Conservation (phyloP, 2,113 vertebrate genomes). For the Alosa alosa region DNA sequence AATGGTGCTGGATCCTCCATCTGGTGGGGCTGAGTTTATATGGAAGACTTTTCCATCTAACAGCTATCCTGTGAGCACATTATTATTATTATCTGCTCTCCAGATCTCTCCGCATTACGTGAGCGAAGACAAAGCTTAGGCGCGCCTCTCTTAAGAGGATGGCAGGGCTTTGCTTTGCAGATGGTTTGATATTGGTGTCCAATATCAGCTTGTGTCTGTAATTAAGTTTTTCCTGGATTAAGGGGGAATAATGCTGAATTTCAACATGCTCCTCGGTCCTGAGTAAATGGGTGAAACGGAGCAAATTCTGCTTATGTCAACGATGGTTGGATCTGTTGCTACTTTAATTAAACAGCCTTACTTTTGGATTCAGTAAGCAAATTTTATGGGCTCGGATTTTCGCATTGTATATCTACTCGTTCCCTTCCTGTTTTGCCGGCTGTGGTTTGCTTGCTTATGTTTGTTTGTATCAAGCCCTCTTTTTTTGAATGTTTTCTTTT, state of each 20-base stretch:
- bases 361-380: background rate
- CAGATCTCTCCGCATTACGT: background rate
- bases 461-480: background rate
- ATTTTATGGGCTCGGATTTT: too few species aligned
- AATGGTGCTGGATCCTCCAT: background rate
- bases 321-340: background rate
- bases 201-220: background rate
- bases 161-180: slow-evolving; percentile 13
- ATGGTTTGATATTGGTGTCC: slow-evolving; percentile 12
- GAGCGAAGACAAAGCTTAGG: background rate
- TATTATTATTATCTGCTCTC: background rate
- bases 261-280: background rate
- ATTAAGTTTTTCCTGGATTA: slow-evolving; percentile 12
- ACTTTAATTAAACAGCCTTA: background rate
- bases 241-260: background rate
- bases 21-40: background rate
- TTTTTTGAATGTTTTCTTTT: background rate
- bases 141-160: slow-evolving; percentile 19
- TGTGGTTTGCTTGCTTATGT: background rate
- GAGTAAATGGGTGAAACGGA: background rate
- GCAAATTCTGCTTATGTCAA: background rate
- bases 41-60: too few species aligned
- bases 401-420: background rate
- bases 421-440: background rate
- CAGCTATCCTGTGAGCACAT: background rate